phyloP scores from a whole-genome alignment of 2,888 invertebrate genomes.

The Hirtodrosophila duncani region DNA sequence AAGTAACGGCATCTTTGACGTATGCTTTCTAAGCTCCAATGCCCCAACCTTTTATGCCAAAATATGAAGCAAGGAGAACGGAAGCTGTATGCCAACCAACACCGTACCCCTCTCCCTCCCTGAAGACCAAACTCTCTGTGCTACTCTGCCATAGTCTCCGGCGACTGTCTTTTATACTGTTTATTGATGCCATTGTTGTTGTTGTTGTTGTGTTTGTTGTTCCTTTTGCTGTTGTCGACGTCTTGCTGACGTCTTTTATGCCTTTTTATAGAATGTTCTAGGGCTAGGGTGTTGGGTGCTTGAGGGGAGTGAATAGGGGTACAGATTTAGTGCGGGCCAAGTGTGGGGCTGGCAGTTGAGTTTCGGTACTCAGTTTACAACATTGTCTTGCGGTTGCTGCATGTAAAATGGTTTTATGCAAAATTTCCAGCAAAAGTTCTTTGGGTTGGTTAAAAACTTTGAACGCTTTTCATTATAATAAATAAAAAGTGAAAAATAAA shows the following conservation, averaged over 20 bases:
- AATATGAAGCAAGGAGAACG: conserved; percentile 55
- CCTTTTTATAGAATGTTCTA: conserved; percentile 62
- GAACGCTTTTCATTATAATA: conserved; percentile 12
- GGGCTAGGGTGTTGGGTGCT: too few species aligned
- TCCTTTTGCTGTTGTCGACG: conserved; percentile 43
- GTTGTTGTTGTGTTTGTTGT: conserved; percentile 26
- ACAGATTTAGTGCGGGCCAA: neutral
- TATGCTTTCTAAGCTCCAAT: conserved; percentile 30
- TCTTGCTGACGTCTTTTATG: conserved; percentile 71
- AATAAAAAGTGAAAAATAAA: conserved; percentile 18
- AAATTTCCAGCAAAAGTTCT: conserved; percentile 39
- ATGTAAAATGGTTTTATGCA: conserved; percentile 70
- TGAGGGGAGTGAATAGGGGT: conserved; percentile 14
- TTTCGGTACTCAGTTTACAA: conserved; percentile 55
- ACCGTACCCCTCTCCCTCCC: conserved; percentile 5
- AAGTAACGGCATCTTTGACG: conserved; percentile 70
- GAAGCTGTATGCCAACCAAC: conserved; percentile 48
- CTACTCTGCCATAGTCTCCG: conserved; percentile 15
- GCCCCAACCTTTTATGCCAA: conserved; percentile 20
- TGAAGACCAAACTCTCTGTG: conserved; percentile 6
- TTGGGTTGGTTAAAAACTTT: conserved; percentile 16
- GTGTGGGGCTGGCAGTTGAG: conserved; percentile 1
- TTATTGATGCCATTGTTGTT: conserved; percentile 59
- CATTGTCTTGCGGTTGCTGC: conserved; percentile 66
- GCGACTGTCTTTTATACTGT: conserved; percentile 66